phyloP scores from a whole-genome alignment of 2,113 vertebrate genomes.

The Petaurus breviceps region DNA sequence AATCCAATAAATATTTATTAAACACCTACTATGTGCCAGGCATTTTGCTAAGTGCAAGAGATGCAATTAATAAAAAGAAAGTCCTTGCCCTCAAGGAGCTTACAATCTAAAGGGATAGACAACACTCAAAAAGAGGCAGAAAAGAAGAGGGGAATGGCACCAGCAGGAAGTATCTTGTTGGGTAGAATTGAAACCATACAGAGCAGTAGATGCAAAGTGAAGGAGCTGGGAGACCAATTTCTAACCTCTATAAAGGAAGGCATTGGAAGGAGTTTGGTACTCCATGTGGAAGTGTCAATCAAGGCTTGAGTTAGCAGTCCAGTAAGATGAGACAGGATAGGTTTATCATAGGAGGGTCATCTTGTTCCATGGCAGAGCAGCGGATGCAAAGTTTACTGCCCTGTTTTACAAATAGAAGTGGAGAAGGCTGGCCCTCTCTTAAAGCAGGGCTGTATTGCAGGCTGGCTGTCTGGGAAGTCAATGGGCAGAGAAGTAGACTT shows the following conservation, averaged over 20 bases:
- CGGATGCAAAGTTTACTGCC: too few species aligned
- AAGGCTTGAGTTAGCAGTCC: neutral
- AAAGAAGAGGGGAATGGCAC: neutral
- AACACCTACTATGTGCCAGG: too few species aligned
- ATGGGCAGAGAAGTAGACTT: neutral
- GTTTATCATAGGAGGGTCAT: neutral
- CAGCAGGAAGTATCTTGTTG: neutral
- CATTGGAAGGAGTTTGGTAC: too few species aligned
- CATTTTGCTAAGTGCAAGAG: too few species aligned
- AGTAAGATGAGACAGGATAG: neutral
- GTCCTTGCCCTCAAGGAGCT: too few species aligned
- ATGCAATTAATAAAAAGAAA: too few species aligned
- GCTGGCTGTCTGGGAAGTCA: neutral
- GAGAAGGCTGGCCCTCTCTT: neutral
- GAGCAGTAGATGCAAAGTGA: too few species aligned
- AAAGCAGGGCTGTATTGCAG: neutral
- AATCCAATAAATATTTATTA: too few species aligned
- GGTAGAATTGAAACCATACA: too few species aligned
- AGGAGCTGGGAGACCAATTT: too few species aligned
- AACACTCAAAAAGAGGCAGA: neutral
- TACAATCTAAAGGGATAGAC: neutral
- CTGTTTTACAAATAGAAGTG: neutral
- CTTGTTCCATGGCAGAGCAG: neutral
- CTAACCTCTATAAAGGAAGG: too few species aligned
- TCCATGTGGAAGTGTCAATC: too few species aligned